Evolutionary conservation across 2,888 invertebrate species (phyloP).

Genomic region (Machimus atricapillus): DNA sequence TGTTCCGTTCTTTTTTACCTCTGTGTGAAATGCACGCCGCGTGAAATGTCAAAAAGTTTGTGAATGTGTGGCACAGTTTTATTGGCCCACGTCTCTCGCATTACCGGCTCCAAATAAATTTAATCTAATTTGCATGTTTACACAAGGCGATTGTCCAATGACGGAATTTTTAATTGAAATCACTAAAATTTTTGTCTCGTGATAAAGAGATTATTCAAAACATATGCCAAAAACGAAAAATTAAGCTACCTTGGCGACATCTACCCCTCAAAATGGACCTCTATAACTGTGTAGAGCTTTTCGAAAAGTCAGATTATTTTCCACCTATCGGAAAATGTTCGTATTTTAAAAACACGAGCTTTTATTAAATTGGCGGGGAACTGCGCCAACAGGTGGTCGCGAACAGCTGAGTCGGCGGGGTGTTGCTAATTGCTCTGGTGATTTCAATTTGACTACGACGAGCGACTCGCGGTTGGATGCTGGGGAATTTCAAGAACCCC

Average conservation of each 20-base stretch:
- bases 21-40: neutral
- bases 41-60: neutral
- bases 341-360: neutral
- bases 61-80: neutral
- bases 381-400: neutral
- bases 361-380: neutral
- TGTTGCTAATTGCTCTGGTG: neutral
- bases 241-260: neutral
- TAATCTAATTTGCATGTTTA: neutral
- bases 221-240: neutral
- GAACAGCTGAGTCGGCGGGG: neutral
- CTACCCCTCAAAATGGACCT: neutral
- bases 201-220: neutral
- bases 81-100: slow-evolving; percentile 16
- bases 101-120: neutral
- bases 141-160: neutral
- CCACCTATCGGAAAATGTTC: neutral
- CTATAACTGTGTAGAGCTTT: neutral
- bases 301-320: neutral
- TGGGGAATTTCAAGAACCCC: neutral
- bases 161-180: neutral
- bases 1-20: slow-evolving; percentile 5
- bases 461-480: neutral
- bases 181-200: neutral
- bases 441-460: neutral